Base-by-base conservation (phyloP, 2,113 vertebrate genomes). In the Ctenodactylus gundi region DNA sequence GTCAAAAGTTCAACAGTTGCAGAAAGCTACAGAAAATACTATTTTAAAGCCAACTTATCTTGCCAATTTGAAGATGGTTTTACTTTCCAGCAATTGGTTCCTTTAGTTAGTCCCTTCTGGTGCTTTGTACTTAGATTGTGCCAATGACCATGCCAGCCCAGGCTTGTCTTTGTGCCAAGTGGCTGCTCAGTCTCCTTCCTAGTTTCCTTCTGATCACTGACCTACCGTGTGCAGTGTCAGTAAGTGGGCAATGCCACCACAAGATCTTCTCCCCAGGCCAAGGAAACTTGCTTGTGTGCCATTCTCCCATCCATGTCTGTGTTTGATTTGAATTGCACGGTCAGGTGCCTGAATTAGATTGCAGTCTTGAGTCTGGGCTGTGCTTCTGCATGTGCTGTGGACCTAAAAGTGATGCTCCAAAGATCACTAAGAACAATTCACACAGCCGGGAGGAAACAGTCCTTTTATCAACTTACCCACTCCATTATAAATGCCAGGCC, bases 21-120 rank as follows among this genome's bases (percentile, higher is more conserved):
- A 27, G 67, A 72, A 31, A 81, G 20, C 17, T 41, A 7, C 13
- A 49, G 51, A 82, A 44, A 90, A 34, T 31, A 29, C 70, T 64
- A 1, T 93, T 70, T 86, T 36, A 51, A 64, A 58, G n/a, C 75
- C 58, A 83, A 3, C 25, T 80, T 64, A 25, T 85, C 72, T 62
- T 70, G n/a, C 68, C 53, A 15, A 14, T 34, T 58, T 1, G 21
- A 41, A 25, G 39, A 76, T 41, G 36, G 46, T 41, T 85, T 72
- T 51, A 23, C 87, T 94, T 89, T 83, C 85, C 49, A 81, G 65
- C 65, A 46, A 2, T 25, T 6, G 39, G 39, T 85, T 88, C 84
- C 86, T 49, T 83, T 80, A 73, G 55, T 76, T 21, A 15, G 85
- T 84, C n/a, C 44, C 67, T 86, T 7, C 6, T 0, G 1, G 51